phyloP scores from a whole-genome alignment of 2,797 vertebrate genomes.

The Chelmon rostratus region DNA sequence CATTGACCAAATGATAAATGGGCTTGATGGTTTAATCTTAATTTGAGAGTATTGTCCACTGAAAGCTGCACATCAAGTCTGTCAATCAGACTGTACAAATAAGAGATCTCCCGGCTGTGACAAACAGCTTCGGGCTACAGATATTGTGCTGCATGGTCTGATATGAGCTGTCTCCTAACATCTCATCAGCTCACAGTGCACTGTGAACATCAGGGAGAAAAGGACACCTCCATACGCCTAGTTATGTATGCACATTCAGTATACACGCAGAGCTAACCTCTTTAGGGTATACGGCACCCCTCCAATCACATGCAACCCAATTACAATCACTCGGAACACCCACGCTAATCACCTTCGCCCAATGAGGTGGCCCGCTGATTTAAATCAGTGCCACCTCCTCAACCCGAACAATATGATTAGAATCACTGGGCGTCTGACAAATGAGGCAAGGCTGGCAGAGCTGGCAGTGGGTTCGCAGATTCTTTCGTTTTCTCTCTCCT shows the following conservation, averaged over 20 bases:
- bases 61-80: constrained; percentile 24
- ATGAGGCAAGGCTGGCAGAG: constrained; percentile 42
- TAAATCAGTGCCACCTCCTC: constrained; percentile 67
- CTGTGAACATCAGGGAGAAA: not conserved
- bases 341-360: constrained; percentile 63
- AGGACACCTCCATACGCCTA: not conserved
- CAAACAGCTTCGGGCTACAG: constrained; percentile 28
- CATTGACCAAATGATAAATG: not conserved
- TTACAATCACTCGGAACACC: constrained; percentile 73
- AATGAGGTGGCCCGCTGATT: constrained; percentile 60
- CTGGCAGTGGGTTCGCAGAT: constrained; percentile 29
- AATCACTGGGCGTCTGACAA: constrained; percentile 54
- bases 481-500: constrained; percentile 38
- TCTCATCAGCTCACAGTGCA: constrained; percentile 28
- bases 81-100: constrained; percentile 28
- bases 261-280: constrained; percentile 30
- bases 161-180: constrained; percentile 27
- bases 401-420: constrained; percentile 62
- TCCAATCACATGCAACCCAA: constrained; percentile 75
- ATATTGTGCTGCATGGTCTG: constrained; percentile 25
- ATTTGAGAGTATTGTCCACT: not conserved
- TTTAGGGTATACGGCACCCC: constrained; percentile 33
- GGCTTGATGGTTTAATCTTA: not conserved
- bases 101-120: constrained; percentile 31
- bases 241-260: constrained; percentile 9